phyloP scores from a whole-genome alignment of 2,888 invertebrate genomes.

The Chrysolina americana region DNA sequence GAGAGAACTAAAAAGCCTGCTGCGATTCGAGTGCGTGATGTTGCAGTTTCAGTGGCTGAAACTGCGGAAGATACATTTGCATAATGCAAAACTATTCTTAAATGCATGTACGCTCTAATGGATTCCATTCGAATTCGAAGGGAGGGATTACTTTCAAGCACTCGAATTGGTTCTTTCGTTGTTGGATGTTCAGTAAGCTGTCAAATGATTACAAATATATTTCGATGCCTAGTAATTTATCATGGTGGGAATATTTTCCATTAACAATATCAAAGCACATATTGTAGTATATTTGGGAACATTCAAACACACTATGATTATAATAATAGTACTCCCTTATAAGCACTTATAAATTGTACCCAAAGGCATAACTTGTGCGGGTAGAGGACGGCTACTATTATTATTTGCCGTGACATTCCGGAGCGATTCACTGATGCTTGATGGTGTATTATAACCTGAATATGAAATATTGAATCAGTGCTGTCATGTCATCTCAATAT shows the following conservation, averaged over 20 bases:
- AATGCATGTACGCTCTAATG: constrained; percentile 45
- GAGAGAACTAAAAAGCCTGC: constrained; percentile 31
- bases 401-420: no score
- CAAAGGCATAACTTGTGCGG: no score
- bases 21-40: constrained; percentile 57
- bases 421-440: no score
- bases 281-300: no score
- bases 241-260: neutral
- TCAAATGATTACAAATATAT: neutral
- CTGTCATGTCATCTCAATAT: no score
- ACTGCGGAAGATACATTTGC: constrained; percentile 63
- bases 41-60: constrained; percentile 53
- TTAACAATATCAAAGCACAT: neutral
- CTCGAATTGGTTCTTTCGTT: constrained; percentile 40
- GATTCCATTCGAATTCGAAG: constrained; percentile 41
- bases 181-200: constrained; percentile 26
- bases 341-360: no score
- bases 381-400: no score
- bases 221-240: neutral
- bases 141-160: constrained; percentile 43
- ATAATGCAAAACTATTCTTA: constrained; percentile 61
- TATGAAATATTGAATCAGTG: no score
- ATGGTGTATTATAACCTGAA: no score
- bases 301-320: no score
- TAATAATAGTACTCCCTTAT: no score